Evolutionary conservation across 2,797 vertebrate species (phyloP).

Genomic region (Silurus lanzhouensis): DNA sequence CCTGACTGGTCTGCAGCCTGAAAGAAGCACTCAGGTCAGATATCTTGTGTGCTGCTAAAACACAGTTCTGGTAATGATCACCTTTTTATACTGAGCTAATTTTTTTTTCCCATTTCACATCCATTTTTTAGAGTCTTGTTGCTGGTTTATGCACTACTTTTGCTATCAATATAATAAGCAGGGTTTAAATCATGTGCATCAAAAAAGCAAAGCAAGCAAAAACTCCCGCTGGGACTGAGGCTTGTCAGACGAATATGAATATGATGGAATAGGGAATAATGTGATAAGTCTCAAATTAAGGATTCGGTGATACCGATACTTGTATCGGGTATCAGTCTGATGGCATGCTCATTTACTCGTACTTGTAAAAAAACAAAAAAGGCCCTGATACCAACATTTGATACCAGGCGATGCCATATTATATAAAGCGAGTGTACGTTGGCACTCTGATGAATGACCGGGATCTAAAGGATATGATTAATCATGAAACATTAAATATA

Average conservation of each 20-base stretch:
- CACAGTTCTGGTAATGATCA: not conserved
- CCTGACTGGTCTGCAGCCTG: constrained; percentile 10
- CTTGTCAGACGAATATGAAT: not conserved
- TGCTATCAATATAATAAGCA: not conserved
- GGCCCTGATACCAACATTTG: not conserved
- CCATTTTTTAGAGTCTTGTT: not conserved
- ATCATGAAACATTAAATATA: not conserved
- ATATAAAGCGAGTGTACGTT: not conserved
- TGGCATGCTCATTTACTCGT: not conserved
- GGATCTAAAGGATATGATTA: not conserved
- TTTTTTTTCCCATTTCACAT: not conserved
- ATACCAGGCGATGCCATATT: not conserved
- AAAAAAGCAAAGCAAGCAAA: not conserved
- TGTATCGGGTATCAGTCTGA: not conserved
- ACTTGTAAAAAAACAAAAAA: not conserved
- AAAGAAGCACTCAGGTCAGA: constrained; percentile 11
- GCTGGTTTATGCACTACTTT: not conserved
- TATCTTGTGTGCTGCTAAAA: constrained; percentile 18
- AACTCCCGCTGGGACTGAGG: constrained; percentile 13
- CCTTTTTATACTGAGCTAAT: not conserved
- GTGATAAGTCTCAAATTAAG: not conserved
- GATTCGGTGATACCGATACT: not conserved
- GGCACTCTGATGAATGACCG: not conserved
- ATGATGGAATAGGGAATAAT: not conserved
- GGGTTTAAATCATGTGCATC: constrained; percentile 25